Percentiles rank a stretch among this genome's conserved stretches.
These are phyloP conservation scores for Adelphocoris suturalis DNA, from an alignment of 2,888 invertebrate species.

Conservation along the genomic window DNA sequence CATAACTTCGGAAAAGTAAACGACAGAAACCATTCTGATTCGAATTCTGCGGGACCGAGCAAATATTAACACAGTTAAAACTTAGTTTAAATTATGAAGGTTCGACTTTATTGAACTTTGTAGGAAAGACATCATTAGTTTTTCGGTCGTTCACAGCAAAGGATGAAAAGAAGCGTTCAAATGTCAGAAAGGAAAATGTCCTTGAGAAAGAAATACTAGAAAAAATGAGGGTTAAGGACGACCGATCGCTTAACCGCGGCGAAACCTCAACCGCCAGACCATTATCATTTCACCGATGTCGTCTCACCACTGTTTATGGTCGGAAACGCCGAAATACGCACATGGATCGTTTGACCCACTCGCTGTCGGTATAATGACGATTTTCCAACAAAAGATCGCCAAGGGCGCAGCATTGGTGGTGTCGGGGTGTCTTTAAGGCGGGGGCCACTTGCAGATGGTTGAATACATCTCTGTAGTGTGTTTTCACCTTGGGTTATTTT, in stretches of 20 bases:
- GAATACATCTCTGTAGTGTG: no score
- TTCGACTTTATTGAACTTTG: no score
- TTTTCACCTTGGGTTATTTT: no score
- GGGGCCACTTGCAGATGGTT: background rate
- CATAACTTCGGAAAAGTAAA: no score
- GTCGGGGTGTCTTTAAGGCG: background rate
- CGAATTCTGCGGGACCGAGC: no score
- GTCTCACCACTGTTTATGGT: slow-evolving; percentile 27
- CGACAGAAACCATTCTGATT: no score
- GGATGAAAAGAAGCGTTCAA: background rate
- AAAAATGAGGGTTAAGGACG: slow-evolving; percentile 29
- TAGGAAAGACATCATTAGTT: no score
- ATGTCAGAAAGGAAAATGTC: background rate
- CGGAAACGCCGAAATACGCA: slow-evolving; percentile 5
- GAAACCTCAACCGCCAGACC: slow-evolving; percentile 10
- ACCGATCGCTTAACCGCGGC: background rate
- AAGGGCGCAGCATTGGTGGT: slow-evolving; percentile 11
- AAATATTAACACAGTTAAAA: no score
- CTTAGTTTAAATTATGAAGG: no score
- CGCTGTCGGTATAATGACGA: background rate
- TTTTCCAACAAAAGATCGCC: background rate
- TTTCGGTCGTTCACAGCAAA: no score
- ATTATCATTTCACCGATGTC: slow-evolving; percentile 32
- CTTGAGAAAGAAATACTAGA: background rate
- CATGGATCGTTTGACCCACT: background rate